Evolutionary conservation across 2,797 vertebrate genomes (phyloP), one percentile per base, ranked within the genome.

Genomic region (Fratercula arctica): DNA sequence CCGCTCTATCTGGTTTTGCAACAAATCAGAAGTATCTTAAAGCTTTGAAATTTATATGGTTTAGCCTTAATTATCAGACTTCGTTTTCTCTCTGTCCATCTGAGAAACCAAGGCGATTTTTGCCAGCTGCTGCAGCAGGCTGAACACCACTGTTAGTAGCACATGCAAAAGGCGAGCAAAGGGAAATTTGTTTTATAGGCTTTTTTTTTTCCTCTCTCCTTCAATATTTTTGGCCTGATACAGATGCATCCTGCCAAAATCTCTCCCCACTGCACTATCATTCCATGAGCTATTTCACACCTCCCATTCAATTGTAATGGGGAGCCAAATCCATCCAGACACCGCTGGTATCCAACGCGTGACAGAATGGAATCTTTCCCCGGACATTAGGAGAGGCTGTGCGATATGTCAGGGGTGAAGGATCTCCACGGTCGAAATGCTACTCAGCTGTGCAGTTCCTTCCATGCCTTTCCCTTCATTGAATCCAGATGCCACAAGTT

Each of bases 271-370:
- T 63, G 87, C 51, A 39, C 51, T 56, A 61, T 33, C 79, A 75
- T 43, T 73, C 77, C 82, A 77, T 77, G 89, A 96, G 94, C 85
- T 96, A 77, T 87, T 94, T 91, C 84, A 87, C 90, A 96, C 68
- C 82, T 94, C 87, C 87, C 81, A 14, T 68, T 39, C 45, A 29
- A 50, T 14, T 48, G n/a, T 14, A 53, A 37, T 0, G 4, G 1
- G 56, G 25, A 79, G 92, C 94, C 92, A 93, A 90, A 80, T 24
- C 75, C 85, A 60, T 5, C 3, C 92, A 80, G 88, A 63, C 92
- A 33, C 59, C 7, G 3, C n/a, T 75, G 33, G 50, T 35, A 66
- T 87, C 60, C 89, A 76, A 1, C 1, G 3, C 8, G 50, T 77
- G 90, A 91, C 18, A n/a, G 83, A 72, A 91, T 50, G 69, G 85